Conservation (phyloP, 2,113 vertebrate genomes). For the Prietella phreatophila region DNA sequence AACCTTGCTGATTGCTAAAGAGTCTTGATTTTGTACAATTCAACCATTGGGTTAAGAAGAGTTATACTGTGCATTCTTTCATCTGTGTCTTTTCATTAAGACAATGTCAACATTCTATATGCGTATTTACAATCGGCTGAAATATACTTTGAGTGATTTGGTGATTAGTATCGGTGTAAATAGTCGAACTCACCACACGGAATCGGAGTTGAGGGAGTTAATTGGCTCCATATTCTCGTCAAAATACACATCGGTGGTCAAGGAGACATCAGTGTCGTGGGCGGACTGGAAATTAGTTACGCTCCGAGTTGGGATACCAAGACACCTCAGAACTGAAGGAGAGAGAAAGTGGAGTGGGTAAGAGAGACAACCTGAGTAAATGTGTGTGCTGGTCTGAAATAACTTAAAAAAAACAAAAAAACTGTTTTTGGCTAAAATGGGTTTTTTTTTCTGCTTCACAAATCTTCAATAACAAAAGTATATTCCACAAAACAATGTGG, state of each 20-base stretch:
- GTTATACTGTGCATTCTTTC: not conserved
- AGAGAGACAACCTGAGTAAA: not conserved
- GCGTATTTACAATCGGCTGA: not conserved
- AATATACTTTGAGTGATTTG: not conserved
- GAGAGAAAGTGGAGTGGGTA: not conserved
- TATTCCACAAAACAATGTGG: not conserved
- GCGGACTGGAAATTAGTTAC: slow-evolving; percentile 94
- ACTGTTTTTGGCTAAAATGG: not conserved
- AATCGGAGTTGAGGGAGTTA: slow-evolving; percentile 82
- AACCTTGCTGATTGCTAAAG: not conserved
- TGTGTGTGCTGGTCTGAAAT: not conserved
- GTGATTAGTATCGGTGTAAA: not conserved
- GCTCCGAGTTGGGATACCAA: slow-evolving; percentile 84
- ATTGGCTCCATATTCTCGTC: slow-evolving; percentile 83
- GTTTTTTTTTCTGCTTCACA: not conserved
- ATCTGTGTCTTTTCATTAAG: not conserved
- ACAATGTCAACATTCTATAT: not conserved
- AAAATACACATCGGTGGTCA: slow-evolving; percentile 89
- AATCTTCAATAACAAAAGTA: too few relatives aligned
- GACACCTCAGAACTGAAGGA: slow-evolving; percentile 81
- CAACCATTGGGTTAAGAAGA: not conserved
- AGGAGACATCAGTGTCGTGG: slow-evolving; percentile 87
- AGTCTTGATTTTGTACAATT: not conserved
- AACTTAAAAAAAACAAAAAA: not conserved
- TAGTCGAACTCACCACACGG: slow-evolving; percentile 80